Base-by-base conservation (phyloP, 2,113 vertebrate genomes). In the Enhydra lutris region DNA sequence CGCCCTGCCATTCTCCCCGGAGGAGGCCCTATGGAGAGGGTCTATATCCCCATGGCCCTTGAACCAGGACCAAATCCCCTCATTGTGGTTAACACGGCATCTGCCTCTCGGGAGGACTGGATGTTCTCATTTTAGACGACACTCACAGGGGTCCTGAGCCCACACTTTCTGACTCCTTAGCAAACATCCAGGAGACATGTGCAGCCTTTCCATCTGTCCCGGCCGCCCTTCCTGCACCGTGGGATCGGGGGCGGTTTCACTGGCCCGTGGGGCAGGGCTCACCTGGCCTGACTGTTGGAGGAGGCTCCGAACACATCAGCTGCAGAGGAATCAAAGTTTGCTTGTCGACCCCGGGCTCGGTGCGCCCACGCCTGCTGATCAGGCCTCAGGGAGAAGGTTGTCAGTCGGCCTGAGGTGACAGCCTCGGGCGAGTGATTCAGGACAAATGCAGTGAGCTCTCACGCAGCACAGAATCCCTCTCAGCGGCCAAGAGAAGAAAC, bases 371-470 rank as follows among this genome's bases (percentile, higher is more conserved):
- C 50, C 85, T 1, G 83, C 6, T 39, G 59, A 90, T 81, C 80
- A 45, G 52, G 50, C 55, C 74, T 52, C 78, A 29, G 85, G 20
- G 71, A 82, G 76, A 36, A 0, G 23, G 45, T 15, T 91, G 95
- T 95, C 97, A 91, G 0, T 95, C 93, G 89, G 84, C 93, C 95
- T 3, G 61, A 26, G 89, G 93, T 23, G 69, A 11, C 88, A 96
- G 97, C 97, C 96, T 67, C 23, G 21, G 93, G 91, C 81, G 7
- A 86, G 80, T 0, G 10, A 13, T 15, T 45, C 39, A 50, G 50
- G 52, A 96, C 52, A 26, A 91, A n/a, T 4, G 95, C 18, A 17
- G 0, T 1, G 36, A 74, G 61, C 63, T 3, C 1, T 36, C 45
- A 15, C 17, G 23, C 24, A 84, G 96, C 47, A 21, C 94, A 87